Evolutionary conservation across 1,140 invertebrate species (phyloP), one percentile per base, ranked within the genome.

Genomic region (Drosophila pectinifera): DNA sequence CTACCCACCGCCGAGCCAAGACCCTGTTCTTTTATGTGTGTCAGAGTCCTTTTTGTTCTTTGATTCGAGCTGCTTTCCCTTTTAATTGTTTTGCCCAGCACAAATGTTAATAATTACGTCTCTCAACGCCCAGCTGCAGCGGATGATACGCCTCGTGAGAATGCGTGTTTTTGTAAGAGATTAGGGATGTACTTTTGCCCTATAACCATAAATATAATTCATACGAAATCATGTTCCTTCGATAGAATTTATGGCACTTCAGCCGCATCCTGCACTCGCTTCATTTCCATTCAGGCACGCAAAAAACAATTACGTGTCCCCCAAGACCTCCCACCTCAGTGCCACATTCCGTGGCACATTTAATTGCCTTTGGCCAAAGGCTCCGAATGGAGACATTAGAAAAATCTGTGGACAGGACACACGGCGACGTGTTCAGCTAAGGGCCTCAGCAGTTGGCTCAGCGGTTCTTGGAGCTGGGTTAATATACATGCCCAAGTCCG

Each of bases 361-460:
- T 78, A 89, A 88, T 88, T 88, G 84, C 80, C 77, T 39, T 68
- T 70, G 83, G 83, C 83, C 83, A 80, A 88, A 83, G 80, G 83
- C 69, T 86, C 82, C 76, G 57, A 85, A 88, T 88, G 80, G 83
- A 88, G 83, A 88, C 83, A 88, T 89, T 88, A 88, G 79, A 83
- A 88, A 88, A 88, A 88, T 89, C 84, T 88, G 84, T 89, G 62
- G 61, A 81, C 73, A 78, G 64, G 57, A 78, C 74, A 74, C 82
- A 85, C 74, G 78, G 63, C 78, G 78, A 70, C 58, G 13, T 41
- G 62, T 65, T 58, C 36, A 62, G 43, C 43, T 36, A 73, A 67
- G 56, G 77, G 68, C 79, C 73, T 81, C 67, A 78, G 82, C 78
- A 56, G 64, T 57, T 53, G 38, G 46, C 22, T 42, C 43, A 49